Evolutionary conservation across 2,888 invertebrate genomes (phyloP).

Genomic region (Melinaea menophilus): DNA sequence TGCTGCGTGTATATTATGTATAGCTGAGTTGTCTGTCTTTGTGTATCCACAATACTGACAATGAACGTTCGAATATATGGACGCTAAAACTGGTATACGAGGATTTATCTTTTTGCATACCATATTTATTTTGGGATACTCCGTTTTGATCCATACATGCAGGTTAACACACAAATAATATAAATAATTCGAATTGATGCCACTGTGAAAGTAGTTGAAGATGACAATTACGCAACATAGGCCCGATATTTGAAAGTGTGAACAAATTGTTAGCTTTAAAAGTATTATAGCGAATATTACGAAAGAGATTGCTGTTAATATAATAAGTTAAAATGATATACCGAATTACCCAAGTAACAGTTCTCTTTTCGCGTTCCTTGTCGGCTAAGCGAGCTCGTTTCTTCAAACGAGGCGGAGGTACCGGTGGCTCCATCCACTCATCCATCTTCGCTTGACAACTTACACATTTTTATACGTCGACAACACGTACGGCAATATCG

Average conservation of each 20-base stretch:
- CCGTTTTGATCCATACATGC: background rate
- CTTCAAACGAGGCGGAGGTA: constrained; percentile 70
- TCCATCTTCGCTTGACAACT: constrained; percentile 46
- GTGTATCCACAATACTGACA: constrained; percentile 37
- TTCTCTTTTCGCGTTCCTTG: constrained; percentile 56
- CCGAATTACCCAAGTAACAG: constrained; percentile 57
- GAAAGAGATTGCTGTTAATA: constrained; percentile 6
- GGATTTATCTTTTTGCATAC: background rate
- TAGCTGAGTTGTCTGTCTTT: constrained; percentile 58
- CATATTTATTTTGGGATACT: background rate
- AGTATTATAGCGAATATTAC: background rate
- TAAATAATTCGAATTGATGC: no score
- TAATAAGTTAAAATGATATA: background rate
- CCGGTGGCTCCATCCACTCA: constrained; percentile 47
- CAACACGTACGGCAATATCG: constrained; percentile 41
- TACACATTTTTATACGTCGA: constrained; percentile 36
- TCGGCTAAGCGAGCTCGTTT: constrained; percentile 64
- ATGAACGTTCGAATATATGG: constrained; percentile 15
- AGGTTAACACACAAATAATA: no score
- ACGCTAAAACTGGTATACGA: constrained; percentile 17
- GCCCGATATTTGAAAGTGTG: background rate
- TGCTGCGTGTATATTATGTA: constrained; percentile 27
- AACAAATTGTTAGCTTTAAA: background rate
- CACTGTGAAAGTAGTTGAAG: background rate
- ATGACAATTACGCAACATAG: background rate